A percentile compares a stretch with the other conserved stretches of the same genome.
These are phyloP conservation scores for Spilogale gracilis DNA, from an alignment of 2,113 vertebrate genomes.

Conservation along the genomic window DNA sequence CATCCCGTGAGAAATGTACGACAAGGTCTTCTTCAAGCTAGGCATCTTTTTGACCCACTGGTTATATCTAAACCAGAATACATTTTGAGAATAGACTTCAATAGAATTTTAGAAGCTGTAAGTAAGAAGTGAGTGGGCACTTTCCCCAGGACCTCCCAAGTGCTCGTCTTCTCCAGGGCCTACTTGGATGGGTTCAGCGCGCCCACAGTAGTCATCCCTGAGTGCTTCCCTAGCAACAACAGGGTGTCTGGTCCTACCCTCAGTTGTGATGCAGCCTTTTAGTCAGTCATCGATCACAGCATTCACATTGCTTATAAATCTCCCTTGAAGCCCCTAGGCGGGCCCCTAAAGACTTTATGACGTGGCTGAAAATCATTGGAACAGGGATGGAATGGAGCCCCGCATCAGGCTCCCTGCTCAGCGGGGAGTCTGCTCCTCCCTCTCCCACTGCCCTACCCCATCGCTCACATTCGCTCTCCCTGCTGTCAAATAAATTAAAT, in stretches of 20 bases:
- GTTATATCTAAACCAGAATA: not conserved
- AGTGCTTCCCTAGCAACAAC: not conserved
- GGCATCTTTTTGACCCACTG: not conserved
- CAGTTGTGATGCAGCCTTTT: not conserved
- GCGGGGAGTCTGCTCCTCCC: not conserved
- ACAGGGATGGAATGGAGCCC: not conserved
- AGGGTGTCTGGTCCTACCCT: not conserved
- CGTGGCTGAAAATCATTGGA: not conserved
- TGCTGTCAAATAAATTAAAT: too few species aligned
- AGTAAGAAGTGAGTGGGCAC: not conserved
- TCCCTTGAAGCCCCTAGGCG: not conserved
- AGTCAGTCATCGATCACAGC: not conserved
- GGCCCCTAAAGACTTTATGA: not conserved
- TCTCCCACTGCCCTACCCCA: not conserved
- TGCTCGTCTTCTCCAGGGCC: not conserved
- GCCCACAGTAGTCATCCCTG: rapidly evolving
- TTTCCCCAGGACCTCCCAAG: not conserved
- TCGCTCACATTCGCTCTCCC: not conserved
- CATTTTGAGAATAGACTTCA: not conserved
- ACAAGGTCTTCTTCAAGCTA: not conserved
- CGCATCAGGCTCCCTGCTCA: not conserved
- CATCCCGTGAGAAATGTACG: not conserved
- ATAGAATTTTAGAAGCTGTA: not conserved
- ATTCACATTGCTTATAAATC: not conserved
- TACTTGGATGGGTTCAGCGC: not conserved